A percentile compares a stretch with the other conserved stretches of the same genome.
Evolutionary conservation across 2,113 vertebrate genomes (phyloP).

Genomic region (Cebus imitator): DNA sequence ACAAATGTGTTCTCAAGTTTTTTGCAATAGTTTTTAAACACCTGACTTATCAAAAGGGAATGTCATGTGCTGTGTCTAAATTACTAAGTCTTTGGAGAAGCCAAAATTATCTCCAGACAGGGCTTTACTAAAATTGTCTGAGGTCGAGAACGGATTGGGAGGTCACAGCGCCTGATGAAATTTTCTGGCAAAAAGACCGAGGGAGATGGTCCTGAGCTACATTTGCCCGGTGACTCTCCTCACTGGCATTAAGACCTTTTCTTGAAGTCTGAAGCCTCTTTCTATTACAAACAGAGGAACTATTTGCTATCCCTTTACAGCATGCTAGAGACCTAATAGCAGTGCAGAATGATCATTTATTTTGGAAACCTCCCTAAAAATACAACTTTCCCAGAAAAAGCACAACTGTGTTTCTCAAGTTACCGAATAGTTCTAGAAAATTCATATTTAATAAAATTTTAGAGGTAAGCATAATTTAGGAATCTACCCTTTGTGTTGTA

Average conservation of each 20-base stretch:
- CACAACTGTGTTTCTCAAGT: background rate
- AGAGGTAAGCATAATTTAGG: conserved; percentile 2
- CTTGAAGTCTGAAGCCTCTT: background rate
- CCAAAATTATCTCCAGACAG: conserved; percentile 72
- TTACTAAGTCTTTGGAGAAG: conserved; percentile 67
- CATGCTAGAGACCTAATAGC: background rate
- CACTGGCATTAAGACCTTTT: background rate
- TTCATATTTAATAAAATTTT: background rate
- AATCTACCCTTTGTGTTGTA: background rate
- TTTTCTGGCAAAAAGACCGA: conserved; percentile 49
- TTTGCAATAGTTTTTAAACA: conserved; percentile 60
- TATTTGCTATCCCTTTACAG: background rate
- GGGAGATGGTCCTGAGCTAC: conserved; percentile 27
- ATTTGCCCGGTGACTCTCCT: background rate
- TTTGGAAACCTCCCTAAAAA: conserved; percentile 29
- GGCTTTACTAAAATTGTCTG: conserved; percentile 72
- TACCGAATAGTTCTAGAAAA: background rate
- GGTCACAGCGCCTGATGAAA: conserved; percentile 48
- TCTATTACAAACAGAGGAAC: background rate
- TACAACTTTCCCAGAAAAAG: conserved; percentile 1
- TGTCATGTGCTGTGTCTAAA: conserved; percentile 66
- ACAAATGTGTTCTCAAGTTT: conserved; percentile 23
- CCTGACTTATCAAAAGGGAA: conserved; percentile 68
- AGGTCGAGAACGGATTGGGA: conserved; percentile 50
- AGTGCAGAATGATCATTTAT: background rate